Conservation (phyloP, 2,113 vertebrate genomes). For the Rissa tridactyla region DNA sequence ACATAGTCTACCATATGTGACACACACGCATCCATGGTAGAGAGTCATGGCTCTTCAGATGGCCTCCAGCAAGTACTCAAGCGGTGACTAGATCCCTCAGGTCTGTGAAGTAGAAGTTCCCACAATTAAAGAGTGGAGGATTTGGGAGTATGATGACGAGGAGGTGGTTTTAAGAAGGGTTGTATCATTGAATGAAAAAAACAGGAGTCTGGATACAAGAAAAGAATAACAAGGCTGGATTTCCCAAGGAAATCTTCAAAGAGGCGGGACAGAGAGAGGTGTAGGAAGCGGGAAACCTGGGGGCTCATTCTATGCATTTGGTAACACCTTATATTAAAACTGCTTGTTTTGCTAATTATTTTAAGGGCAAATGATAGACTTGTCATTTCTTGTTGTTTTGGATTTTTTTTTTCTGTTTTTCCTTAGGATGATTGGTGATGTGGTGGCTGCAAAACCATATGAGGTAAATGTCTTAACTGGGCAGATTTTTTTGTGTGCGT, state of each 20-base stretch:
- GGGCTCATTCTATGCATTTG: neutral
- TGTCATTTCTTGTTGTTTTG: neutral
- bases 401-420: neutral
- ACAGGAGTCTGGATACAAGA: neutral
- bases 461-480: conserved; percentile 66
- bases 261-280: neutral
- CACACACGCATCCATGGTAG: neutral
- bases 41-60: neutral
- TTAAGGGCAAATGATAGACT: neutral
- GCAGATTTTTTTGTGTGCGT: neutral
- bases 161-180: neutral
- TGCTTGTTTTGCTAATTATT: neutral
- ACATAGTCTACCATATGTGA: fast-evolving
- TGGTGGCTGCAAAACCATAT: conserved; percentile 73
- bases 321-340: neutral
- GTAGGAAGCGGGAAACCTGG: neutral
- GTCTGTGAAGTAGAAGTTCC: neutral
- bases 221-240: neutral
- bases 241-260: neutral
- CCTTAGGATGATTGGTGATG: conserved; percentile 78
- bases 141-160: neutral
- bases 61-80: neutral
- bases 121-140: neutral
- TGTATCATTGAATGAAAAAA: neutral
- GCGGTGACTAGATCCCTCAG: neutral